These are phyloP conservation scores for Megalurothrips usitatus DNA, from an alignment of 2,888 invertebrate genomes.

Conservation along the genomic window DNA sequence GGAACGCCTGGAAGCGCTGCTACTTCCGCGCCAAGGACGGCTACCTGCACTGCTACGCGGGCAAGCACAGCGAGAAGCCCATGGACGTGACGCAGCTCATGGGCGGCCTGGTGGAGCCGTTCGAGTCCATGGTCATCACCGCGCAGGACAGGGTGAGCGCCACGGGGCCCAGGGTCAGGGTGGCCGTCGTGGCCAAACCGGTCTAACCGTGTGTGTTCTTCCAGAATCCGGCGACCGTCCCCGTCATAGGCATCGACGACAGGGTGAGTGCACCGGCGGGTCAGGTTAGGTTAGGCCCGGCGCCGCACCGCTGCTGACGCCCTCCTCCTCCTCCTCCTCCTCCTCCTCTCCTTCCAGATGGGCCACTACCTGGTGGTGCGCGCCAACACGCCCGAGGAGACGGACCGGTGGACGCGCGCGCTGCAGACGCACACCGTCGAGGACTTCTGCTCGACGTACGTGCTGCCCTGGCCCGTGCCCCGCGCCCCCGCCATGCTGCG, in stretches of 20 bases:
- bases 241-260: conserved; percentile 3
- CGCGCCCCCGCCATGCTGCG: conserved; percentile 1
- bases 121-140: conserved; percentile 24
- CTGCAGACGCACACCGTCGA: conserved; percentile 14
- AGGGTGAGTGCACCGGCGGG: not conserved
- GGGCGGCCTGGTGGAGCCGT: conserved; percentile 9
- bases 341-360: not conserved
- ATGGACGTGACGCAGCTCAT: conserved; percentile 14
- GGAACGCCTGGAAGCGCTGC: conserved; percentile 20
- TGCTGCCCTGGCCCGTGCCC: conserved; percentile 10
- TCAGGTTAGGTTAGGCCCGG: no score
- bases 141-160: conserved; percentile 3
- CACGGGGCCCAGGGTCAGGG: no score
- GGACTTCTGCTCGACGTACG: conserved; percentile 17
- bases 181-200: no score
- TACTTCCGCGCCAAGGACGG: conserved; percentile 16
- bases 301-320: no score
- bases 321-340: not conserved
- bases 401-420: conserved; percentile 3
- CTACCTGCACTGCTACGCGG: conserved; percentile 8
- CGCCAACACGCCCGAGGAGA: not conserved
- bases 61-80: conserved; percentile 16
- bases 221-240: not conserved
- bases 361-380: conserved; percentile 19
- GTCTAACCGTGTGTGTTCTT: not conserved